These are phyloP conservation scores for Lethenteron camtschaticum DNA, from an alignment of 2,113 vertebrate genomes.

Conservation along the genomic window DNA sequence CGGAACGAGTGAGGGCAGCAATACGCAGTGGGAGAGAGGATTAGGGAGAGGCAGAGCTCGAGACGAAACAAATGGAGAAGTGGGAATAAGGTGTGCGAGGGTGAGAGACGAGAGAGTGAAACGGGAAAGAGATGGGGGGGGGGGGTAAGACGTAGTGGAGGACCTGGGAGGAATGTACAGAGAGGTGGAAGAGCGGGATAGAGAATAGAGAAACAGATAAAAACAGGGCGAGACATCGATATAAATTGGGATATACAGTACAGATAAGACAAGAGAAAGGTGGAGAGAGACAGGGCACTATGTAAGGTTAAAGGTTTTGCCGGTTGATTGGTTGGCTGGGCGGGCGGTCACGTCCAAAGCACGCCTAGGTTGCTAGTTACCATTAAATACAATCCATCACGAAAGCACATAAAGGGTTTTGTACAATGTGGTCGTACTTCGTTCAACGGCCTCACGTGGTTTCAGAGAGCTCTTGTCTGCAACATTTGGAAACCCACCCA, in stretches of 20 bases:
- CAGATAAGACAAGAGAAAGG: neutral
- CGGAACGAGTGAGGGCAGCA: neutral
- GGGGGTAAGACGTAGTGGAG: neutral
- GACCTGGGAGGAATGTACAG: neutral
- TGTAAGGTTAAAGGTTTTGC: neutral
- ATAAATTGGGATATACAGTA: neutral
- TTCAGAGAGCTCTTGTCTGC: no score
- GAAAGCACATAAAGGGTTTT: no score
- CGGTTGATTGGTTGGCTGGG: neutral
- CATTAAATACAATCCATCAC: no score
- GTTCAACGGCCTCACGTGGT: no score
- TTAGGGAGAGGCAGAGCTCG: neutral
- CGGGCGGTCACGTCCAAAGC: neutral
- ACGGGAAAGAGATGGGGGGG: neutral
- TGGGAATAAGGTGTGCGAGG: neutral
- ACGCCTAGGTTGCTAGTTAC: no score
- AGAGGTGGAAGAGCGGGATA: neutral
- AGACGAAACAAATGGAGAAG: neutral
- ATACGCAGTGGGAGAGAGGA: neutral
- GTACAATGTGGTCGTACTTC: no score
- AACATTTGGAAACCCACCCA: no score
- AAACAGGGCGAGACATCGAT: neutral
- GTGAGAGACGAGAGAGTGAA: neutral
- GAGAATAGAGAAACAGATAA: neutral
- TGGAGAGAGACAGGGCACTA: neutral